Evolutionary conservation across 2,888 invertebrate genomes (phyloP), one percentile per base, ranked within the genome.

Genomic region (Automeris io): DNA sequence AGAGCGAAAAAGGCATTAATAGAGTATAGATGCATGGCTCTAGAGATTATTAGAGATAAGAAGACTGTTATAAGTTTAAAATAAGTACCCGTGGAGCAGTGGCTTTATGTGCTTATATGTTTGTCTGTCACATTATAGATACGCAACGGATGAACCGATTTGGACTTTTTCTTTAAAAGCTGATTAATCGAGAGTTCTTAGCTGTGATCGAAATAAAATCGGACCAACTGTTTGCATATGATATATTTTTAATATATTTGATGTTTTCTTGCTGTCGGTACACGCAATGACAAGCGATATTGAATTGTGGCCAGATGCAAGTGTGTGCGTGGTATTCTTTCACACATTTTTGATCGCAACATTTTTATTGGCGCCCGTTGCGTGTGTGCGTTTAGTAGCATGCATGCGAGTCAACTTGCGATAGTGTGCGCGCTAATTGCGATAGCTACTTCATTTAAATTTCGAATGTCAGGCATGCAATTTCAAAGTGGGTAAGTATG

Each of bases 361-460:
- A 77, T 83, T 85, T 85, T 85, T 85, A 82, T 82, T 75, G 70
- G 77, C 61, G 54, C 46, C 58, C 49, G 53, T 53, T 57, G 53
- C 50, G 42, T 61, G 81, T 79, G 75, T 71, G 74, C 57, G 63
- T 69, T 63, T 69, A 67, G 67, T 62, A 59, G 56, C 48, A 48
- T 63, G 57, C 59, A 51, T 41, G 48, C 41, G 41, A 56, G 51
- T 42, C 37, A 31, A 29, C 24, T 35, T 21, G 36, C 33, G 33
- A 33, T 26, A 31, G 47, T 43, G 51, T 51, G 45, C 44, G 56
- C 57, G 61, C 85, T 86, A 86, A 86, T 86, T 86, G 82, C 79
- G 77, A 86, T 85, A 80, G 79, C 83, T 82, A 83, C 85, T 86
- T 86, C 80, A 85, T 86, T 85, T 85, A 83, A 85, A 86, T 83